These are phyloP conservation scores for Chymomyza fuscimana DNA, from an alignment of 2,888 invertebrate genomes.

Conservation along the genomic window DNA sequence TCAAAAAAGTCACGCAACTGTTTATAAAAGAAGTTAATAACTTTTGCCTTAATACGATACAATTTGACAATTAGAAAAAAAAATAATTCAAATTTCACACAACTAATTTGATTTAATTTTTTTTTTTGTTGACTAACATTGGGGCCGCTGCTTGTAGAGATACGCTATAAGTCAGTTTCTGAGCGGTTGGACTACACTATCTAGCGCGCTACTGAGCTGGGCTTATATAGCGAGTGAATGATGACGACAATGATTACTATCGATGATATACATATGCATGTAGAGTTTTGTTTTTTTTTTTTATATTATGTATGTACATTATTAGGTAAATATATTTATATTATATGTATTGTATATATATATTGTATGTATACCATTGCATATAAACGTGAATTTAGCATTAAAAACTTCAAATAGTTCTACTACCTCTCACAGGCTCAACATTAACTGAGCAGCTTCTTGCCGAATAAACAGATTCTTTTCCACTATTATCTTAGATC, in stretches of 20 bases:
- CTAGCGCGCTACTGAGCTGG: neutral
- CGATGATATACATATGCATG: constrained; percentile 39
- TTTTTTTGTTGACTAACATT: constrained; percentile 64
- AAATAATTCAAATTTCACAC: constrained; percentile 50
- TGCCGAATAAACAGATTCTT: constrained; percentile 56
- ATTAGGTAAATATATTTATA: constrained; percentile 43
- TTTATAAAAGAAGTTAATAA: neutral
- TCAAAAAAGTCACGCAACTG: neutral
- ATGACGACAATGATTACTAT: constrained; percentile 46
- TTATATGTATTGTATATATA: constrained; percentile 26
- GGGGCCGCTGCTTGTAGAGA: neutral
- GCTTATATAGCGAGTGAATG: constrained; percentile 9
- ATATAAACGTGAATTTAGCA: constrained; percentile 74
- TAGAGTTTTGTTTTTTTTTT: constrained; percentile 5
- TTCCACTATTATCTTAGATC: constrained; percentile 40
- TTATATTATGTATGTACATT: constrained; percentile 23
- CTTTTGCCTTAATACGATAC: constrained; percentile 38
- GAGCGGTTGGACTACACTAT: neutral
- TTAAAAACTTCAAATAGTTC: constrained; percentile 60
- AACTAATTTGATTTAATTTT: constrained; percentile 69
- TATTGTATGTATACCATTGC: constrained; percentile 69
- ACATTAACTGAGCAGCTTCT: constrained; percentile 65
- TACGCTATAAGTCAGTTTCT: constrained; percentile 6
- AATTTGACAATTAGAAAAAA: constrained; percentile 51
- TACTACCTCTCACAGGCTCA: constrained; percentile 48